These are phyloP conservation scores for Trilocha varians DNA, from an alignment of 2,888 invertebrate species.

Conservation along the genomic window DNA sequence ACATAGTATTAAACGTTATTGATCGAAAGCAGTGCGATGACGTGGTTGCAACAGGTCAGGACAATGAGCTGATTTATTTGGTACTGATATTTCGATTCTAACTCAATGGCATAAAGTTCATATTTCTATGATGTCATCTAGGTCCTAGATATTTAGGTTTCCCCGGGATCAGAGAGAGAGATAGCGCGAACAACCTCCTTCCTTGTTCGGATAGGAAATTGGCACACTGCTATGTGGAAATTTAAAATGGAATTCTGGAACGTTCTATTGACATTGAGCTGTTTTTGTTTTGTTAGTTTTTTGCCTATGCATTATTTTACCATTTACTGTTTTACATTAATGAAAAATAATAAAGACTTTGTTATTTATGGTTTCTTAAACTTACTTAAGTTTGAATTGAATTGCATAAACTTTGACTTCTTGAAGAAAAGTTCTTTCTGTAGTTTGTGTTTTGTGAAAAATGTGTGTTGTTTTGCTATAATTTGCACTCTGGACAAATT, in stretches of 20 bases:
- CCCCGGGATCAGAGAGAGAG: conserved; percentile 52
- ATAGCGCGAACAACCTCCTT: conserved; percentile 26
- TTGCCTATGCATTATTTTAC: not conserved
- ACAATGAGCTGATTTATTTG: conserved; percentile 3
- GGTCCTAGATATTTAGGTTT: conserved; percentile 44
- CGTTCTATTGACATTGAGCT: not conserved
- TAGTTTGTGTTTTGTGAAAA: not conserved
- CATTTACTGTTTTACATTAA: too few relatives aligned
- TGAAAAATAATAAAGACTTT: not conserved
- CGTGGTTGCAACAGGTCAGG: conserved; percentile 22
- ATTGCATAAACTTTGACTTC: too few relatives aligned
- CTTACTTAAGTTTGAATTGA: not conserved
- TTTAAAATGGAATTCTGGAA: not conserved
- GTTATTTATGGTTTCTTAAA: not conserved
- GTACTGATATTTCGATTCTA: too few relatives aligned
- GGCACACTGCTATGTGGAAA: conserved; percentile 10
- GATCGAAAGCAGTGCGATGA: conserved; percentile 24
- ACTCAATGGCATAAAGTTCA: too few relatives aligned
- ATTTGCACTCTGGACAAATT: too few relatives aligned
- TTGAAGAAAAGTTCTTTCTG: not conserved
- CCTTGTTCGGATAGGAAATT: conserved; percentile 27
- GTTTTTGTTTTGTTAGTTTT: not conserved
- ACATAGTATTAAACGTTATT: conserved; percentile 13
- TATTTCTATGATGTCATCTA: too few relatives aligned
- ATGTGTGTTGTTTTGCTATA: too few relatives aligned